Conservation (phyloP, 2,113 vertebrate species). For the Etheostoma spectabile region DNA sequence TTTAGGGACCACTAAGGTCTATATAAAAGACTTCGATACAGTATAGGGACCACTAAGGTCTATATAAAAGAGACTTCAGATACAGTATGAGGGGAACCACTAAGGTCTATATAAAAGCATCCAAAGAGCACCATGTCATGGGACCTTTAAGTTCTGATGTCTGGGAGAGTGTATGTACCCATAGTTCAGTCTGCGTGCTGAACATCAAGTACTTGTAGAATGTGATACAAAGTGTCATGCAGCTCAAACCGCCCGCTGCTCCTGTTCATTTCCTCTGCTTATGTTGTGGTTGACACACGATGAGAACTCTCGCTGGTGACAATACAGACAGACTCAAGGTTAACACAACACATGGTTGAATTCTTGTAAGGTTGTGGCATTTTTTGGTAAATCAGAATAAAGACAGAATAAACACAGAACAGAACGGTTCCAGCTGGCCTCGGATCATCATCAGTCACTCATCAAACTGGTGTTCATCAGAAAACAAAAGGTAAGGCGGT, state of each 20-base stretch:
- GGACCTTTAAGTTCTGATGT: background rate
- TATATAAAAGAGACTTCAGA: too few relatives aligned
- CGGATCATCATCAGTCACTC: background rate
- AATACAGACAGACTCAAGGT: background rate
- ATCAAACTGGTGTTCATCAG: background rate
- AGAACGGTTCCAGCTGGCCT: background rate
- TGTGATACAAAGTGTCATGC: background rate
- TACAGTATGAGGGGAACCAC: too few relatives aligned
- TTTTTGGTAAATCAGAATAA: background rate
- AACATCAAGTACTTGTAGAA: background rate
- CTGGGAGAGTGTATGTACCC: background rate
- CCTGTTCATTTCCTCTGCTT: constrained; percentile 61
- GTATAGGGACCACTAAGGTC: too few relatives aligned
- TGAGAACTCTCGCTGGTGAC: background rate
- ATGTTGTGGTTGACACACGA: constrained; percentile 45
- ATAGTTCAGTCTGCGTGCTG: background rate
- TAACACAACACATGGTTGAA: background rate
- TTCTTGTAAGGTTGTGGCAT: background rate
- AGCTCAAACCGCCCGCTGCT: constrained; percentile 40
- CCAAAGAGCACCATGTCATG: too few relatives aligned
- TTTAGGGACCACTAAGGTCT: too few relatives aligned
- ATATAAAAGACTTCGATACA: too few relatives aligned
- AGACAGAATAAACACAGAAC: background rate
- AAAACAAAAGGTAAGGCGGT: constrained; percentile 22
- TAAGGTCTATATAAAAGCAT: too few relatives aligned